Conservation (phyloP, 2,888 invertebrate genomes). For the Acheta domesticus region DNA sequence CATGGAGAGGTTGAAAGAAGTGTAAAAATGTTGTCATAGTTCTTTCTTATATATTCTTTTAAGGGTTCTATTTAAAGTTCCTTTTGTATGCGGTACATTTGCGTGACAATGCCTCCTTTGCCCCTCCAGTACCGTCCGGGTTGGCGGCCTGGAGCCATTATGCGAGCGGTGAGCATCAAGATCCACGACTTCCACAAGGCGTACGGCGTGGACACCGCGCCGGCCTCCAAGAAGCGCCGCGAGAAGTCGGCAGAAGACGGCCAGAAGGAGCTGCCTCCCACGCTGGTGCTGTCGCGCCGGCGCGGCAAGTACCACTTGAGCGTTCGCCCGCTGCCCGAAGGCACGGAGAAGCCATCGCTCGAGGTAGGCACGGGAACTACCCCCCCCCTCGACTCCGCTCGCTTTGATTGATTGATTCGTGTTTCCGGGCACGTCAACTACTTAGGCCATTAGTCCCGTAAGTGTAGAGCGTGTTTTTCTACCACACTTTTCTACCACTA, state of each 20-base stretch:
- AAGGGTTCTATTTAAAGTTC: too few relatives aligned
- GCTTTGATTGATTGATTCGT: too few relatives aligned
- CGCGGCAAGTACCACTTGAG: constrained; percentile 4
- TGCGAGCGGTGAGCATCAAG: not conserved
- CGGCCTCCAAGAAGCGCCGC: not conserved
- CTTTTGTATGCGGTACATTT: too few relatives aligned
- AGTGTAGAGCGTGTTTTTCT: too few relatives aligned
- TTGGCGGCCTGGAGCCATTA: not conserved
- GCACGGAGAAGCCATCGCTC: not conserved
- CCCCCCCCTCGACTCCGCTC: too few relatives aligned
- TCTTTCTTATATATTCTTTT: too few relatives aligned
- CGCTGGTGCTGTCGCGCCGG: not conserved
- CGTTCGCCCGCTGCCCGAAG: not conserved
- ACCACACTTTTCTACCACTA: too few relatives aligned
- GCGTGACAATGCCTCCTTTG: not conserved
- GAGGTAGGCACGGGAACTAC: too few relatives aligned
- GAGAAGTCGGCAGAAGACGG: not conserved
- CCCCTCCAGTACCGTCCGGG: not conserved
- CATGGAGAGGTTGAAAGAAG: too few relatives aligned
- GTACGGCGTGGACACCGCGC: not conserved
- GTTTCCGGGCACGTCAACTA: too few relatives aligned
- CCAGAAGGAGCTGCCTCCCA: not conserved
- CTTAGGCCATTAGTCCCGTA: too few relatives aligned
- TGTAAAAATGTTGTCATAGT: too few relatives aligned
- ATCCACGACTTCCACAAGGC: not conserved